Percentiles rank a stretch among this genome's conserved stretches.
Evolutionary conservation across 2,113 vertebrate genomes (phyloP).

Genomic region (Podocnemis expansa): DNA sequence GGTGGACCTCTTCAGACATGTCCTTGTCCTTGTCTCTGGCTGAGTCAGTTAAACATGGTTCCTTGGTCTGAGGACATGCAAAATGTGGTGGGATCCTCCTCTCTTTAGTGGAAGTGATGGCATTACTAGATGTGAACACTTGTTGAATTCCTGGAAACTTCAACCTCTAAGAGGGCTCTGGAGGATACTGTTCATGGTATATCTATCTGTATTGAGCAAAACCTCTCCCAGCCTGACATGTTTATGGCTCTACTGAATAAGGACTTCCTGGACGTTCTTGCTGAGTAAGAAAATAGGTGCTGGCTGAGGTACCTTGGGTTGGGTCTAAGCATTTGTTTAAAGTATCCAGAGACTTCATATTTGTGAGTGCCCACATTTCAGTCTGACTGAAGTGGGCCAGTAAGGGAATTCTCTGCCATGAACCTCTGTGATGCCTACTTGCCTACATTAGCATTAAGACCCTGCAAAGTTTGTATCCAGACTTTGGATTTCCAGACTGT

Average conservation of each 20-base stretch:
- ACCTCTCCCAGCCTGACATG: not conserved
- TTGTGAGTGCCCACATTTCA: not conserved
- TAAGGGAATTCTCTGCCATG: not conserved
- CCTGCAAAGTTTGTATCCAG: not conserved
- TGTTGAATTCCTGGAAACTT: not conserved
- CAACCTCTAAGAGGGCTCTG: not conserved
- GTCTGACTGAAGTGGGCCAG: not conserved
- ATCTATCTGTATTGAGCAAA: not conserved
- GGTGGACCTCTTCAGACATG: not conserved
- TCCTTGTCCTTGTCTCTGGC: not conserved
- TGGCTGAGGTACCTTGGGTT: not conserved
- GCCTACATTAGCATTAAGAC: not conserved
- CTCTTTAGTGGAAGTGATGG: not conserved
- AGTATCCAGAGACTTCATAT: not conserved
- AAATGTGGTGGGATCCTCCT: not conserved
- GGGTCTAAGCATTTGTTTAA: not conserved
- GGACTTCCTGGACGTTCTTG: not conserved
- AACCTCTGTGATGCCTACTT: not conserved
- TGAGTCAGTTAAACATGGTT: not conserved
- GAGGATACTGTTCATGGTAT: not conserved
- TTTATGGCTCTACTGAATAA: not conserved
- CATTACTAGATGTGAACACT: not conserved
- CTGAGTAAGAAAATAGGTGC: not conserved
- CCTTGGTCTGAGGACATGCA: not conserved
- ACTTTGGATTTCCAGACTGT: not conserved